These are phyloP conservation scores for Bucco capensis DNA, from an alignment of 2,113 vertebrate species.

Conservation along the genomic window DNA sequence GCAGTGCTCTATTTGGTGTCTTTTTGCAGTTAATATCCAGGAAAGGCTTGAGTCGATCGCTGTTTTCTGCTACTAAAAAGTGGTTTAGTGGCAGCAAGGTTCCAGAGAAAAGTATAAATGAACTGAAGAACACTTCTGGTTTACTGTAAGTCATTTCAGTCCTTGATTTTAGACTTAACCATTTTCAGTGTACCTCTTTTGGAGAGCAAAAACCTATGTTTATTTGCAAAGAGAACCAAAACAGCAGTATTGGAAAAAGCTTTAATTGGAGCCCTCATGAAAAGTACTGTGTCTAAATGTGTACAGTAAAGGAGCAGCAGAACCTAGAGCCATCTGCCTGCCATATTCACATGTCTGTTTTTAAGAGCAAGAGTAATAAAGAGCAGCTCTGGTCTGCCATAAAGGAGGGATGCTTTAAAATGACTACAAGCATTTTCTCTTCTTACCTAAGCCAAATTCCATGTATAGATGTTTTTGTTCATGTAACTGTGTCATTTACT, in stretches of 20 bases:
- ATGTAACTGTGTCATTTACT: background rate
- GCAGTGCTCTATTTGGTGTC: background rate
- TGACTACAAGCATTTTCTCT: background rate
- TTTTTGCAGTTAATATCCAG: conserved; percentile 88
- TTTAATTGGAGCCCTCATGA: background rate
- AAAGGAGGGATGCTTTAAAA: background rate
- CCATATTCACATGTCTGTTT: accelerated
- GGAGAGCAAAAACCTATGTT: background rate
- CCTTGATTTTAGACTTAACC: background rate
- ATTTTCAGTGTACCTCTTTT: background rate
- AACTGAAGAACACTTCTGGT: conserved; percentile 90
- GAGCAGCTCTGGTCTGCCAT: background rate
- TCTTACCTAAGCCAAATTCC: background rate
- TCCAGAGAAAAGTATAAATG: conserved; percentile 92
- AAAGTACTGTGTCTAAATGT: background rate
- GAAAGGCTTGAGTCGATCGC: conserved; percentile 93
- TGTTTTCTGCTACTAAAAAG: conserved; percentile 97
- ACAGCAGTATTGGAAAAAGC: background rate
- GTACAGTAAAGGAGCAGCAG: background rate
- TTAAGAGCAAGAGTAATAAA: background rate
- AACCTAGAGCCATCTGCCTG: background rate
- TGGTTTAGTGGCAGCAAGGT: conserved; percentile 97
- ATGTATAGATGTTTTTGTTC: background rate
- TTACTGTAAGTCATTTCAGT: conserved; percentile 83
- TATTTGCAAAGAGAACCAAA: background rate